These are phyloP conservation scores for Anser cygnoides DNA, from an alignment of 2,113 vertebrate genomes.

Conservation along the genomic window DNA sequence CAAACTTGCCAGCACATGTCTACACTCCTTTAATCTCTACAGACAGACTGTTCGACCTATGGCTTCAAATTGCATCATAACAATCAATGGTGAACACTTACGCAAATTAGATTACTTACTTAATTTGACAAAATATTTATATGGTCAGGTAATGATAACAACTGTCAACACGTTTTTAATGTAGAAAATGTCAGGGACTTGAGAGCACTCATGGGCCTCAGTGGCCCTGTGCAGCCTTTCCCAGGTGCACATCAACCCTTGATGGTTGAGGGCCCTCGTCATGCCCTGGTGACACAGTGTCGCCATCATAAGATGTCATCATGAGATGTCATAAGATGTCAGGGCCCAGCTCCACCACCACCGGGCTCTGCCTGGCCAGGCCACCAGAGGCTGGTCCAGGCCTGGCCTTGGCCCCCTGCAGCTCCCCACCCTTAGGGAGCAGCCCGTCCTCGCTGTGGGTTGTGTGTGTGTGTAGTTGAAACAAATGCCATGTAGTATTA, in stretches of 20 bases:
- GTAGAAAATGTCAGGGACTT: background rate
- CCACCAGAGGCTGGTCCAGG: no score
- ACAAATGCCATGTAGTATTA: no score
- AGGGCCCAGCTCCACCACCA: background rate
- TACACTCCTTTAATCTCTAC: background rate
- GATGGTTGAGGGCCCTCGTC: no score
- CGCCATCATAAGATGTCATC: no score
- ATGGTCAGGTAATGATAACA: background rate
- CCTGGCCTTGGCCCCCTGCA: background rate
- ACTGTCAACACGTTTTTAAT: accelerated
- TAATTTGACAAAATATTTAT: background rate
- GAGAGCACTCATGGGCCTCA: accelerated
- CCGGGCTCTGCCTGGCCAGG: background rate
- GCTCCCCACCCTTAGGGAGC: background rate
- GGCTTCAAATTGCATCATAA: accelerated
- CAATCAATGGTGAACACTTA: background rate
- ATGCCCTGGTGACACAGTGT: background rate
- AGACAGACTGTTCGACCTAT: accelerated
- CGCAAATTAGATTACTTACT: background rate
- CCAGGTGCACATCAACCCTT: accelerated
- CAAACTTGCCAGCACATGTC: background rate
- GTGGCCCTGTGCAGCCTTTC: background rate
- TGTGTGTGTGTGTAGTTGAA: background rate
- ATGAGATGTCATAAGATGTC: background rate
- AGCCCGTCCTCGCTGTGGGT: accelerated